phyloP scores from a whole-genome alignment of 2,888 invertebrate species.

The Athrips mouffetella region DNA sequence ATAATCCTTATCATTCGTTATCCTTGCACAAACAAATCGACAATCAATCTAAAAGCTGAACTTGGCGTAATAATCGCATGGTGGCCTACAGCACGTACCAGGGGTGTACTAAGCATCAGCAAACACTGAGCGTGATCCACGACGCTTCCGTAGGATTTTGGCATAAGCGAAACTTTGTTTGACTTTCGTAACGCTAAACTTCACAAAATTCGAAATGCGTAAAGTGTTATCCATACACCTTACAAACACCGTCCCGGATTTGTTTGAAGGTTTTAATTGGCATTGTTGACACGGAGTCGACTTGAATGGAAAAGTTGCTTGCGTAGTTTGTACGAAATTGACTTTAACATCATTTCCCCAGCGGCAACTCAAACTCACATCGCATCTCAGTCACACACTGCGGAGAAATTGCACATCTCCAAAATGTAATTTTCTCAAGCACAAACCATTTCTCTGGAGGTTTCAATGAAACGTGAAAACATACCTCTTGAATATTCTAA shows the following conservation, averaged over 20 bases:
- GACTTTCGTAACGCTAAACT: conserved; percentile 14
- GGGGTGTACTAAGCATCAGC: conserved; percentile 22
- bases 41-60: conserved; percentile 19
- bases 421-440: conserved; percentile 1
- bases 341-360: conserved; percentile 13
- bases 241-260: neutral
- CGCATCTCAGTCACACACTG: neutral
- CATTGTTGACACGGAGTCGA: neutral
- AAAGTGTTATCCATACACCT: neutral
- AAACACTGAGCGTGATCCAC: conserved; percentile 53
- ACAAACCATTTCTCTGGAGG: conserved; percentile 1
- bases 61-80: conserved; percentile 23
- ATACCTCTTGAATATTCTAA: neutral
- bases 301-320: neutral
- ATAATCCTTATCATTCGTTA: conserved; percentile 22
- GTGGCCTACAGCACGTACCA: conserved; percentile 22
- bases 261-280: neutral
- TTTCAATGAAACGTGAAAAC: conserved; percentile 6
- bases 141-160: conserved; percentile 31
- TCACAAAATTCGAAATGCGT: neutral
- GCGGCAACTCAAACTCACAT: neutral
- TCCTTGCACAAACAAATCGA: conserved; percentile 27
- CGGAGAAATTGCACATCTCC: neutral
- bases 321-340: neutral
- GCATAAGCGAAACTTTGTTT: conserved; percentile 25